Percentiles rank a stretch among this genome's conserved stretches.
Evolutionary conservation across 2,113 vertebrate genomes (phyloP).

Genomic region (Apodemus speciosus): DNA sequence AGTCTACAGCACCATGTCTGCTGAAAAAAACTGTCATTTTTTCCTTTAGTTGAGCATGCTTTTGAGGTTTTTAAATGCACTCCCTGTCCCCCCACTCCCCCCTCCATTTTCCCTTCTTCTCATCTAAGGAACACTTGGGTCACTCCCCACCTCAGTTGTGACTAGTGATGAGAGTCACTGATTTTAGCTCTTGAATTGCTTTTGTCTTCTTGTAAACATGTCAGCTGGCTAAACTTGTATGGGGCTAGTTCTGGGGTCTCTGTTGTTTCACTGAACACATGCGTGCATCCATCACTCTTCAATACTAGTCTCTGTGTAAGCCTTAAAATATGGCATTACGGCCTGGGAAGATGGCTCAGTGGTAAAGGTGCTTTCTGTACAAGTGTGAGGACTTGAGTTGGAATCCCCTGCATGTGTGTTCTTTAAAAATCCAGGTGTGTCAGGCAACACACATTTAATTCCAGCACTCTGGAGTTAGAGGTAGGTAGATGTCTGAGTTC

Average conservation of each 20-base stretch:
- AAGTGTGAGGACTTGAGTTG: neutral
- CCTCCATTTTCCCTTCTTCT: neutral
- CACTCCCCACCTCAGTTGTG: neutral
- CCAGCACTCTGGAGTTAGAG: neutral
- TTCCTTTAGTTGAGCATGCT: neutral
- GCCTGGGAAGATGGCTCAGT: neutral
- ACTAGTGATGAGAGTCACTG: neutral
- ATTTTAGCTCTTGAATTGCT: neutral
- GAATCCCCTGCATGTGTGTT: neutral
- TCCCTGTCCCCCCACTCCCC: no score
- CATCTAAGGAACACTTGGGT: neutral
- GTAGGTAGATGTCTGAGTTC: neutral
- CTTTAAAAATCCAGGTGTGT: neutral
- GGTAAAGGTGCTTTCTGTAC: neutral
- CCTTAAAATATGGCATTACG: neutral
- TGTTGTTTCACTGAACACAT: neutral
- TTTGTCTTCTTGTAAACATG: neutral
- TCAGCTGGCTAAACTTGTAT: neutral
- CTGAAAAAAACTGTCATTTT: no score
- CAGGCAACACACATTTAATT: neutral
- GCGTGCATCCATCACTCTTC: neutral
- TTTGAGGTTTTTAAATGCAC: neutral
- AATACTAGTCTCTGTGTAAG: neutral
- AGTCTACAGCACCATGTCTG: no score
- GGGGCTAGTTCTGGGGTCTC: neutral